Evolutionary conservation across 2,113 vertebrate species (phyloP), one percentile per base, ranked within the genome.

Genomic region (Taurulus bubalis): DNA sequence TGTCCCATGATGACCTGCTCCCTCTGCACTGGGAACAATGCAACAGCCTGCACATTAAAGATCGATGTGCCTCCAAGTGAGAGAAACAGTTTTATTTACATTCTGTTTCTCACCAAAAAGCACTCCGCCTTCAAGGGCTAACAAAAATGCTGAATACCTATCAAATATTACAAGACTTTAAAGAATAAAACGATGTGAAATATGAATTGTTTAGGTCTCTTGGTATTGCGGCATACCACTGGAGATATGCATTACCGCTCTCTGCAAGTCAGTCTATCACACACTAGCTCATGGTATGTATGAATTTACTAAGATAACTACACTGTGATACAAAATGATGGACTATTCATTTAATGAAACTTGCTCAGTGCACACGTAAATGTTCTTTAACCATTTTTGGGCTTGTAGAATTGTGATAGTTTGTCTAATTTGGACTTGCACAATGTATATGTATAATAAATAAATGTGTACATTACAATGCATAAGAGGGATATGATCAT

Each of bases 1-100:
- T 69, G 78, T 78, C 80, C 82, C 6, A 20, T 16, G 51, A 40
- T 82, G 89, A 78, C 88, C 77, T 36, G 71, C 69, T 55, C 47
- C 76, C 79, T 71, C 71, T 79, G 53, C 47, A 40, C 30, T 26
- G 45, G 63, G 58, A 73, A 79, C 84, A 80, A 85, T 80, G 75
- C 73, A 85, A 80, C 85, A 77, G 51, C 62, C 77, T 34, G 51
- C 71, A 69, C 60, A 45, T 76, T 66, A 9, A 74, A 76, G 62
- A 84, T 66, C n/a, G 30, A 71, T 56, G 34, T 60, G 58, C 32
- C 34, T 73, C 24, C 18, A 11, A 66, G 40, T 9, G 18, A 83
- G 34, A 32, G 32, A 14, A 79, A 26, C 15, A 16, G 20, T 55
- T 65, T 65, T 55, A 2, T 69, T 80, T 64, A 42, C 28, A 71